Percentiles rank a stretch among this genome's conserved stretches.
These are phyloP conservation scores for Myrmecophaga tridactyla DNA, from an alignment of 2,113 vertebrate species.

Conservation along the genomic window DNA sequence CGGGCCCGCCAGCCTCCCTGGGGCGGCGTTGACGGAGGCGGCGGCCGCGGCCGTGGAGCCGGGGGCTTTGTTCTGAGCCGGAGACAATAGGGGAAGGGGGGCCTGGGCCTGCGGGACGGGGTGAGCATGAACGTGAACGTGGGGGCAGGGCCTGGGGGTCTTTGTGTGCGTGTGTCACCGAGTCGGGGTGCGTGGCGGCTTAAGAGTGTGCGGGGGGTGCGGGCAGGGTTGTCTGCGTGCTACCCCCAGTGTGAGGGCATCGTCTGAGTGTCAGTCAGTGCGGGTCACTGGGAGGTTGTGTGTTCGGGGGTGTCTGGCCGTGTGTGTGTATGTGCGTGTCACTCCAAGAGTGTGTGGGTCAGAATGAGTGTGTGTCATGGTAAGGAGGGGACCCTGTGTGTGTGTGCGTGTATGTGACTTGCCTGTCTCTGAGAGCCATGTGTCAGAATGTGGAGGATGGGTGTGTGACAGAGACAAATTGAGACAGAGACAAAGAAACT, in stretches of 20 bases:
- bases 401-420: background rate
- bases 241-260: background rate
- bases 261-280: conserved; percentile 52
- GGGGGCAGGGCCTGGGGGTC: conserved; percentile 73
- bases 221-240: background rate
- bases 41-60: conserved; percentile 45
- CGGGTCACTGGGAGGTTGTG: conserved; percentile 38
- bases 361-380: conserved; percentile 25
- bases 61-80: conserved; percentile 78
- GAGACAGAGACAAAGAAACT: conserved; percentile 75
- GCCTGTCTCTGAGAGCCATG: conserved; percentile 48
- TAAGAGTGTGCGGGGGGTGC: background rate
- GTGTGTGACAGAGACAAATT: conserved; percentile 71
- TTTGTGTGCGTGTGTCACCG: conserved; percentile 75
- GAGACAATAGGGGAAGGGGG: conserved; percentile 75
- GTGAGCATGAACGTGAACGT: conserved; percentile 58
- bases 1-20: background rate
- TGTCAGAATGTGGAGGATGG: conserved; percentile 71
- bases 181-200: background rate
- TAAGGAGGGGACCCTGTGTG: background rate
- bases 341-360: conserved; percentile 35
- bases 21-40: background rate
- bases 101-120: conserved; percentile 67
- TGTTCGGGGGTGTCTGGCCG: background rate
- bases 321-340: conserved; percentile 55